phyloP scores from a whole-genome alignment of 2,888 invertebrate genomes.

The Erebia aethiops region DNA sequence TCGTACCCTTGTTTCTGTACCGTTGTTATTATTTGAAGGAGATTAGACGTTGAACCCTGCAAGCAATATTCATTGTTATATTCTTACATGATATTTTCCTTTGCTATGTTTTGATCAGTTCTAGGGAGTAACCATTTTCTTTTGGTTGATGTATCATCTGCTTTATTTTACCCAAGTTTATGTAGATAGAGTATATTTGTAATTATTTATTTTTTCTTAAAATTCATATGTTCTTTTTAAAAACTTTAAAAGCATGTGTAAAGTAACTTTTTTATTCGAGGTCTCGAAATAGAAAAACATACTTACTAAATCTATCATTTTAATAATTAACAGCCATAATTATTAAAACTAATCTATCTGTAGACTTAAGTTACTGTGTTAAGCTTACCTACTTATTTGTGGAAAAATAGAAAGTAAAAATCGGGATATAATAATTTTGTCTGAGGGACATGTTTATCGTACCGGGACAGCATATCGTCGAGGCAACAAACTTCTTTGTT shows the following conservation, averaged over 20 bases:
- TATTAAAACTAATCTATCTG: too few species aligned
- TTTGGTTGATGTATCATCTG: not conserved
- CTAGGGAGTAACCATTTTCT: not conserved
- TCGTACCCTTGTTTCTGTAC: constrained; percentile 24
- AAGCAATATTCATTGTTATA: not conserved
- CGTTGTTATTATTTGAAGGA: constrained; percentile 13
- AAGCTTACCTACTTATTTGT: too few species aligned
- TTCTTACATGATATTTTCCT: not conserved
- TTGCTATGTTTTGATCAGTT: not conserved
- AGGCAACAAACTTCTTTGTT: constrained; percentile 78
- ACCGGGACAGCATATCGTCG: constrained; percentile 60
- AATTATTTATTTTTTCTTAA: too few species aligned
- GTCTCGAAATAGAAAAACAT: too few species aligned
- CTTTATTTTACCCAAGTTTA: not conserved
- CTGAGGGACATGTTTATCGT: constrained; percentile 44
- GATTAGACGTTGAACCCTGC: not conserved
- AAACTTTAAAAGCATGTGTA: too few species aligned
- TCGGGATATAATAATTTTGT: constrained; percentile 16
- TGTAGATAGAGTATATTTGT: not conserved
- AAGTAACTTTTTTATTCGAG: too few species aligned
- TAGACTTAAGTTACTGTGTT: too few species aligned
- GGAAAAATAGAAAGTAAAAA: not conserved
- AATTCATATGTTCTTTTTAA: too few species aligned
- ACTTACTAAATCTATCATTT: too few species aligned
- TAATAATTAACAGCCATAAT: too few species aligned